phyloP scores from a whole-genome alignment of 1,140 invertebrate genomes.

The Heliconius hewitsoni region DNA sequence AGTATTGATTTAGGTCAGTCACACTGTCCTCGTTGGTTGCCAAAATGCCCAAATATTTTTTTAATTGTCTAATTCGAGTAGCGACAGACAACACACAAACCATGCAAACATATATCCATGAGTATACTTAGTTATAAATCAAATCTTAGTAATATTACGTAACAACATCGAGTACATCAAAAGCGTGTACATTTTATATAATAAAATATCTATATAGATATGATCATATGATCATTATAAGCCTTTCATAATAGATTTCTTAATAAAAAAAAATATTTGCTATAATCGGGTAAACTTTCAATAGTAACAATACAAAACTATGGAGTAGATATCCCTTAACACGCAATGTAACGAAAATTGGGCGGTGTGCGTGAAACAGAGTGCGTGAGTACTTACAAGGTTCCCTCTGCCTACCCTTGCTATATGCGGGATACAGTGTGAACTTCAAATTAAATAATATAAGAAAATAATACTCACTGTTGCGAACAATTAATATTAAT shows the following conservation, averaged over 20 bases:
- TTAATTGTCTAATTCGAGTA: slow-evolving; percentile 70
- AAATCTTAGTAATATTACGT: slow-evolving; percentile 39
- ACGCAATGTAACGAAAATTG: background rate
- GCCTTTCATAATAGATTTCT: background rate
- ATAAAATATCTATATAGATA: slow-evolving; percentile 24
- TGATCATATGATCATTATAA: slow-evolving; percentile 7
- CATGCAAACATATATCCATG: slow-evolving; percentile 74
- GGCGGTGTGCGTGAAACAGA: background rate
- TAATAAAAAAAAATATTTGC: background rate
- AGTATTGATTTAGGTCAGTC: slow-evolving; percentile 67
- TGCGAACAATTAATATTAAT: slow-evolving; percentile 62
- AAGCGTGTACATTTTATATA: slow-evolving; percentile 42
- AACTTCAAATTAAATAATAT: background rate
- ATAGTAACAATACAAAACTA: no score
- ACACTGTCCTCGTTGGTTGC: slow-evolving; percentile 71
- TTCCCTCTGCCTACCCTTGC: background rate
- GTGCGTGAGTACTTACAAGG: background rate
- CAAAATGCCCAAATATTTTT: slow-evolving; percentile 81
- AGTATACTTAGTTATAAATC: slow-evolving; percentile 56
- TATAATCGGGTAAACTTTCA: no score
- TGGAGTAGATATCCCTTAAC: background rate
- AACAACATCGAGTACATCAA: slow-evolving; percentile 49
- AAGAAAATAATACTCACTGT: slow-evolving; percentile 64
- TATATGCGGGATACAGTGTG: background rate
- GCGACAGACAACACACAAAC: slow-evolving; percentile 57